phyloP scores from a whole-genome alignment of 2,888 invertebrate species.

The Synanthedon tipuliformis region DNA sequence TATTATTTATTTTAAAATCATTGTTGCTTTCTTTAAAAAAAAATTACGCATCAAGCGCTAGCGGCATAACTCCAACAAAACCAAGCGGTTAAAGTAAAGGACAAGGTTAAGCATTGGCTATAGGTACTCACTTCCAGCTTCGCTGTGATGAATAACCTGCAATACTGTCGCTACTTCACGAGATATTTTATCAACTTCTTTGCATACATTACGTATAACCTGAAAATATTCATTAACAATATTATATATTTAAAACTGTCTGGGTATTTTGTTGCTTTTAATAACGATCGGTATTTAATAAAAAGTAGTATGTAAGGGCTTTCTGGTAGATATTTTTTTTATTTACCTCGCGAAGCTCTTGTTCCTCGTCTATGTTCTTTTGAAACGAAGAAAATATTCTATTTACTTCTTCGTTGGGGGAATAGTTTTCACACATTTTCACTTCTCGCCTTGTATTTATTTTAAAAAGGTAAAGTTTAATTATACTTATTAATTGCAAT shows the following conservation, averaged over 20 bases:
- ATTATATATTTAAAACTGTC: neutral
- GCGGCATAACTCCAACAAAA: too few relatives aligned
- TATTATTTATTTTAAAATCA: too few relatives aligned
- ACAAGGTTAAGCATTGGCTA: too few relatives aligned
- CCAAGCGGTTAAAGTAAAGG: too few relatives aligned
- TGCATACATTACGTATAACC: constrained; percentile 77
- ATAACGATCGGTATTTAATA: neutral
- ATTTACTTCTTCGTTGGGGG: constrained; percentile 53
- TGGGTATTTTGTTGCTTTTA: neutral
- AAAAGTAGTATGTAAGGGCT: neutral
- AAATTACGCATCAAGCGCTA: too few relatives aligned
- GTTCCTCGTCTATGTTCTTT: constrained; percentile 80
- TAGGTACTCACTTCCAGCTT: constrained; percentile 73
- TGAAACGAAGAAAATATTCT: constrained; percentile 82
- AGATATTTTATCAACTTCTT: constrained; percentile 81
- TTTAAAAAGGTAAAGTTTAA: too few relatives aligned
- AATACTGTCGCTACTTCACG: constrained; percentile 83
- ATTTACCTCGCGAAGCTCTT: constrained; percentile 84
- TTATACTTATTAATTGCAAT: too few relatives aligned
- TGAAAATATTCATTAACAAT: constrained; percentile 24
- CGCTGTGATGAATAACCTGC: constrained; percentile 84
- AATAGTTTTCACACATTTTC: neutral
- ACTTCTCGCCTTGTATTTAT: too few relatives aligned
- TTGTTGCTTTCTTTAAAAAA: too few relatives aligned
- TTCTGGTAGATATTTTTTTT: neutral